Conservation (phyloP, 2,888 invertebrate genomes). For the Stenoptilia bipunctidactyla region DNA sequence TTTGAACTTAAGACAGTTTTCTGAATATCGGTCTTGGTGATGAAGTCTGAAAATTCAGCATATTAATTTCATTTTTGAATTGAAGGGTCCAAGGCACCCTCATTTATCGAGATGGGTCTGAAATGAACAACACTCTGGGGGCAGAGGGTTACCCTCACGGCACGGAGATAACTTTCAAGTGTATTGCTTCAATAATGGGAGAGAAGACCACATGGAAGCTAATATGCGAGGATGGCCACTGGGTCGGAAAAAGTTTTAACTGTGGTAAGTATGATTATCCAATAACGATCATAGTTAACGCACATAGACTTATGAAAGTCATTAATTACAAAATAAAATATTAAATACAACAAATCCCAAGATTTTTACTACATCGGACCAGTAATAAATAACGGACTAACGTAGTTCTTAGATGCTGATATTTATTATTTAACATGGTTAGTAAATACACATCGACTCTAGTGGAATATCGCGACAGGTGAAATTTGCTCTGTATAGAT, state of each 20-base stretch:
- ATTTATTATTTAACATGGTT: no score
- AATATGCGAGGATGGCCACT: constrained; percentile 85
- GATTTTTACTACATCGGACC: no score
- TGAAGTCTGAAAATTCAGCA: not conserved
- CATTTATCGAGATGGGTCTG: constrained; percentile 79
- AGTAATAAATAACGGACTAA: no score
- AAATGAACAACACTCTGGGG: constrained; percentile 74
- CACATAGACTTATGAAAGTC: no score
- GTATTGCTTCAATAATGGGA: constrained; percentile 84
- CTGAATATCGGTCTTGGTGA: not conserved
- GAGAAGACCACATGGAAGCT: constrained; percentile 89
- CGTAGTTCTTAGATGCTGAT: no score
- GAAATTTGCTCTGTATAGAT: not conserved
- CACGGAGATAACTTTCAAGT: constrained; percentile 86
- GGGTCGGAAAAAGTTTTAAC: constrained; percentile 85
- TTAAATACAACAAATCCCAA: no score
- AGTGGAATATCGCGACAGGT: no score
- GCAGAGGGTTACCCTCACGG: constrained; percentile 82
- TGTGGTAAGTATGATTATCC: constrained; percentile 73
- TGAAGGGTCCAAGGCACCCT: constrained; percentile 82
- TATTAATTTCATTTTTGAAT: constrained; percentile 8
- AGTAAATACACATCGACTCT: no score
- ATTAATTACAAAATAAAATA: no score
- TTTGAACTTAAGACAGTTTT: not conserved
- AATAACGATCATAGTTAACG: not conserved